These are phyloP conservation scores for Morpho helenor DNA, from an alignment of 2,888 invertebrate species.

Conservation along the genomic window DNA sequence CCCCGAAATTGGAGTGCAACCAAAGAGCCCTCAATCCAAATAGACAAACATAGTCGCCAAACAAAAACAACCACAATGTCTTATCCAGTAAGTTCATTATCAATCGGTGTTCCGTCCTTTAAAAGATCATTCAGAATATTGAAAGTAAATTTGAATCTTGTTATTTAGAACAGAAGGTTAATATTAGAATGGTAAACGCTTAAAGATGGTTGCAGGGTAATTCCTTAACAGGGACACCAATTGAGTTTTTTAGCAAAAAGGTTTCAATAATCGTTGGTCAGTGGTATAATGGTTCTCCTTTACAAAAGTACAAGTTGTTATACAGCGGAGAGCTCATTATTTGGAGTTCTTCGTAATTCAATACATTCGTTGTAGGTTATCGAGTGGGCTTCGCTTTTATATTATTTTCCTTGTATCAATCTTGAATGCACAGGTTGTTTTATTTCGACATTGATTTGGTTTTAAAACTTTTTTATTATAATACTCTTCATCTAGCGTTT, in stretches of 20 bases:
- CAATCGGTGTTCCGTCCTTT: slow-evolving; percentile 7
- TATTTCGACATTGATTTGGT: slow-evolving; percentile 7
- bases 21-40: slow-evolving; percentile 38
- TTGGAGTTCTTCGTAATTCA: slow-evolving; percentile 30
- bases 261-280: slow-evolving; percentile 55
- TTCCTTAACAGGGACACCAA: slow-evolving; percentile 42
- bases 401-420: slow-evolving; percentile 26
- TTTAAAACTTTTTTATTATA: background rate
- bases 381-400: slow-evolving; percentile 26
- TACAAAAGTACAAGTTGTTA: slow-evolving; percentile 34
- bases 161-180: slow-evolving; percentile 26
- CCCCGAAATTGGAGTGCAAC: slow-evolving; percentile 42
- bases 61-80: slow-evolving; percentile 32
- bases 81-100: slow-evolving; percentile 29
- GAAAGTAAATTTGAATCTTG: slow-evolving; percentile 32
- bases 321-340: slow-evolving; percentile 33
- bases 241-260: slow-evolving; percentile 42
- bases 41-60: slow-evolving; percentile 26
- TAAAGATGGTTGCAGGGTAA: slow-evolving; percentile 35
- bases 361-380: slow-evolving; percentile 28
- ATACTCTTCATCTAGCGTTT: too few relatives aligned
- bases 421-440: slow-evolving; percentile 21
- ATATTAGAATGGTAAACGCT: slow-evolving; percentile 30
- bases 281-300: slow-evolving; percentile 33
- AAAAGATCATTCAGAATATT: slow-evolving; percentile 22